Percentiles rank a stretch among this genome's conserved stretches.
phyloP scores from a whole-genome alignment of 1,140 invertebrate species.

The Hirudo medicinalis region DNA sequence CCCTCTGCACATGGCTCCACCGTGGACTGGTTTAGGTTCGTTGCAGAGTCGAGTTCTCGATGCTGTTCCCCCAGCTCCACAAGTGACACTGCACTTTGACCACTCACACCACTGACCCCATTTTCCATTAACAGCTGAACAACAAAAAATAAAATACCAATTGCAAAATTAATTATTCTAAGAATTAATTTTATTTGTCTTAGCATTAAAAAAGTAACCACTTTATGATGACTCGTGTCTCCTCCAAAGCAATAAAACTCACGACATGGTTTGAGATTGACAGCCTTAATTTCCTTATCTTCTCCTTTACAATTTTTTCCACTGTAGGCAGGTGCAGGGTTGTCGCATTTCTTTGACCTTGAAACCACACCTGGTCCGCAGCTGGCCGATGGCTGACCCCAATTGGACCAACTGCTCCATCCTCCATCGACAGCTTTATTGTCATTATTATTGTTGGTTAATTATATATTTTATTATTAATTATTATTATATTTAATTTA shows the following conservation, averaged over 20 bases:
- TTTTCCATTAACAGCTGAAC: conserved; percentile 35
- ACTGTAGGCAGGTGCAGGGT: conserved; percentile 29
- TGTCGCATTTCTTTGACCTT: conserved; percentile 30
- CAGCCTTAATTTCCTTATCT: conserved; percentile 23
- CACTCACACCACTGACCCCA: conserved; percentile 43
- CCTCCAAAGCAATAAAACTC: conserved; percentile 45
- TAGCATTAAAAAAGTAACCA: no score
- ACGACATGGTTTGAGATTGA: conserved; percentile 47
- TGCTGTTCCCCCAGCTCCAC: conserved; percentile 52
- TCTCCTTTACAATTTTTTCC: conserved; percentile 29
- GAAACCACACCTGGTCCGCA: conserved; percentile 25
- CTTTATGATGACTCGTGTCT: no score
- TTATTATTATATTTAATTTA: no score
- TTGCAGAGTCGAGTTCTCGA: conserved; percentile 36
- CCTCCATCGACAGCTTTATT: conserved; percentile 7
- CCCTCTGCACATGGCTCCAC: conserved; percentile 25
- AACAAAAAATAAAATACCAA: neutral
- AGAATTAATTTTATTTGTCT: no score
- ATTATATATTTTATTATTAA: no score
- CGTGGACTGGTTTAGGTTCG: conserved; percentile 31
- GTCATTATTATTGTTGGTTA: no score
- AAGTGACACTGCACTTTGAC: conserved; percentile 26
- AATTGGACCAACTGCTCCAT: conserved; percentile 12
- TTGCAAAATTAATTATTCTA: no score
- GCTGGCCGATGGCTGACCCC: conserved; percentile 1